phyloP scores from a whole-genome alignment of 1,140 invertebrate species.

The Lethocerus indicus region DNA sequence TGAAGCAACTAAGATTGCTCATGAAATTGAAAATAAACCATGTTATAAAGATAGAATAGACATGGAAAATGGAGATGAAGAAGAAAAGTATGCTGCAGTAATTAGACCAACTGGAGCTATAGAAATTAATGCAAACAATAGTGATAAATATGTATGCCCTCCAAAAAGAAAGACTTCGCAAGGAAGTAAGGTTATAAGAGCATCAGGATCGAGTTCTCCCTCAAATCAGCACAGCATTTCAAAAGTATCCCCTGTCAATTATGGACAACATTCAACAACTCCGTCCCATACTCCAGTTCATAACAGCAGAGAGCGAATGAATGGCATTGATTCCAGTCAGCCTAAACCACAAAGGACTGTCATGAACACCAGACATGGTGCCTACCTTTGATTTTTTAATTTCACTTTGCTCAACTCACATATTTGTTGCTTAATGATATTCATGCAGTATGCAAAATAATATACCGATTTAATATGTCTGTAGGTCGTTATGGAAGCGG shows the following conservation, averaged over 20 bases:
- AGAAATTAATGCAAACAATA: constrained; percentile 1
- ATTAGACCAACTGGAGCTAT: constrained; percentile 28
- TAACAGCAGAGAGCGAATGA: constrained; percentile 1
- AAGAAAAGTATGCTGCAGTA: constrained; percentile 64
- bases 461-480: too few relatives aligned
- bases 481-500: too few relatives aligned
- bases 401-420: neutral
- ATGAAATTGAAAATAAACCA: constrained; percentile 75
- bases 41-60: constrained; percentile 61
- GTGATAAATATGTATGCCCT: constrained; percentile 53
- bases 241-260: too few relatives aligned
- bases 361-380: constrained; percentile 3
- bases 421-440: neutral
- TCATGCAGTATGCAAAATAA: too few relatives aligned
- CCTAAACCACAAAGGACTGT: neutral
- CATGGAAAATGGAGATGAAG: constrained; percentile 82
- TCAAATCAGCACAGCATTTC: too few relatives aligned
- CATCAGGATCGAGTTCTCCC: constrained; percentile 25
- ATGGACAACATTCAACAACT: constrained; percentile 18
- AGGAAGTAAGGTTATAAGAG: constrained; percentile 33
- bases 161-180: constrained; percentile 47
- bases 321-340: neutral
- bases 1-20: constrained; percentile 71
- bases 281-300: neutral
- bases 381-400: too few relatives aligned